Evolutionary conservation across 2,888 invertebrate genomes (phyloP), one percentile per base, ranked within the genome.

Genomic region (Rhyacophila evoluta): DNA sequence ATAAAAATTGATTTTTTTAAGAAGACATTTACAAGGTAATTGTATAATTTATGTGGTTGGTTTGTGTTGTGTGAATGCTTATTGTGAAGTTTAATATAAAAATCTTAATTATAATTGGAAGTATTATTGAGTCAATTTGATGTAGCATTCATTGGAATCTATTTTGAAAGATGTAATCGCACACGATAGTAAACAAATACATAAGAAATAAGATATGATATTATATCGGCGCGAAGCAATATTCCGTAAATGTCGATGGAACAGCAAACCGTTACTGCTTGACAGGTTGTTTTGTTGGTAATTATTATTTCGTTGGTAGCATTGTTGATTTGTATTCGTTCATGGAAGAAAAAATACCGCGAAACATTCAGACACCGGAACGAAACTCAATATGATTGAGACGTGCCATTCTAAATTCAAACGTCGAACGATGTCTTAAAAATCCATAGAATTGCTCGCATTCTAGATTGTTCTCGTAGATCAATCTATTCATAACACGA

Each of bases 311-410:
- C 55, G 55, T 55, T 55, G 55, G 55, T 55, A 55, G 55, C 55
- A 55, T 55, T 55, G 55, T 55, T 25, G 55, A 55, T 25, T 55
- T 19, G 55, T 19, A 55, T 55, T 55, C 55, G 25, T 55, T 55
- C 55, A 55, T 55, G 55, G 55, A 55, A 55, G 55, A 55, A 55
- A 55, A 55, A 55, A 55, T 55, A 55, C 55, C 55, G 55, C 55
- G 55, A 55, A 55, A 55, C 19, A 10, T 55, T 19, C 55, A 55
- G 55, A 55, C 55, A 55, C 55, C 25, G 55, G 55, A 55, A 55
- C 55, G 55, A 55, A 55, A 55, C 55, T 55, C 55, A 10, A 55
- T 55, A 55, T 55, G 55, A 55, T 55, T 55, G 55, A 55, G 55
- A 55, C 55, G 55, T 55, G 55, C 25, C 25, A 55, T 25, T 55